Evolutionary conservation across 1,140 invertebrate species (phyloP).

Genomic region (Drosophila ficusphila): DNA sequence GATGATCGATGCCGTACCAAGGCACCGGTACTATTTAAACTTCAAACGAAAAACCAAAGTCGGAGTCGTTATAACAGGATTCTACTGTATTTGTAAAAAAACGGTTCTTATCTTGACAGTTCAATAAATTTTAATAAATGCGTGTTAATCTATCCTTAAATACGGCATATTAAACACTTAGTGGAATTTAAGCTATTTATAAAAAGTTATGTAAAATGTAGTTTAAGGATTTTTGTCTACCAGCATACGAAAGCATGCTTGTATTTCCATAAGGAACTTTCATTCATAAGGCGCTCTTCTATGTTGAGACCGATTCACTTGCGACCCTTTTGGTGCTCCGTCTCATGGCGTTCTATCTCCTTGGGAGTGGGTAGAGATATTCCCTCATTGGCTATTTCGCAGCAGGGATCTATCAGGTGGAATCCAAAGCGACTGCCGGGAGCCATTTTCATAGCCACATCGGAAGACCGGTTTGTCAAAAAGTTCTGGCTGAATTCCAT

Average conservation of each 20-base stretch:
- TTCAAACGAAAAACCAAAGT: too few species aligned
- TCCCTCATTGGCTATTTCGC: neutral
- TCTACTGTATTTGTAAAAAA: too few species aligned
- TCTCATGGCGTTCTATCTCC: constrained; percentile 9
- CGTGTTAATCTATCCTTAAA: too few species aligned
- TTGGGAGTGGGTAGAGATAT: neutral
- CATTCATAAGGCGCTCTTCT: neutral
- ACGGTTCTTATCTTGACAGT: too few species aligned
- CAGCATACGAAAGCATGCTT: neutral
- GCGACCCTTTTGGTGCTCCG: neutral
- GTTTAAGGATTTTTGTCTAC: too few species aligned
- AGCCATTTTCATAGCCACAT: constrained; percentile 43
- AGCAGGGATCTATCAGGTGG: constrained; percentile 29
- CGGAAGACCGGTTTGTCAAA: neutral
- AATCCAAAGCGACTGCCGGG: constrained; percentile 46
- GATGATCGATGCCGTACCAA: too few species aligned
- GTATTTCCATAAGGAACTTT: neutral
- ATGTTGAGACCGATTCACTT: neutral
- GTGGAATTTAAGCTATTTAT: too few species aligned
- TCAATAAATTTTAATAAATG: too few species aligned
- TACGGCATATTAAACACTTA: too few species aligned
- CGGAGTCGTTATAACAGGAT: too few species aligned
- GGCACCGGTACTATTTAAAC: too few species aligned
- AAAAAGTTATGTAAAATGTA: too few species aligned
- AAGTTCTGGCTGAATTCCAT: constrained; percentile 36